phyloP scores from a whole-genome alignment of 1,140 invertebrate genomes.

The Eufriesea mexicana region DNA sequence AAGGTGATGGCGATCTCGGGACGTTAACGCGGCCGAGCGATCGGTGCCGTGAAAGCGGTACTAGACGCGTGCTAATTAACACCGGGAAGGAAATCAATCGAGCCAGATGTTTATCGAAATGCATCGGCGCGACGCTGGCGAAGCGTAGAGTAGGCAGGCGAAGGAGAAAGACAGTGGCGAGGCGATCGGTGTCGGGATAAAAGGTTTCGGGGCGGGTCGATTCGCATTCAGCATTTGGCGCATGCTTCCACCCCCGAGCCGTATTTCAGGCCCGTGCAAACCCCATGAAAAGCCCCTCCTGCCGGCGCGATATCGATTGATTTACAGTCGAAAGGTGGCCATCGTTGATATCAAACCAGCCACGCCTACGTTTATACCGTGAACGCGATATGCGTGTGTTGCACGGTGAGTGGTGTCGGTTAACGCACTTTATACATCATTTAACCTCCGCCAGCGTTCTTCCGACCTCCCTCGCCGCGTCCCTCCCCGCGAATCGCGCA shows the following conservation, averaged over 20 bases:
- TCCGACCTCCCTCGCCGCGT: background rate
- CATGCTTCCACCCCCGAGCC: slow-evolving; percentile 73
- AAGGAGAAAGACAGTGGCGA: slow-evolving; percentile 41
- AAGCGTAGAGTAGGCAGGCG: background rate
- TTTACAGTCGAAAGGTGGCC: slow-evolving; percentile 82
- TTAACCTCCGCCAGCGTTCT: slow-evolving; percentile 42
- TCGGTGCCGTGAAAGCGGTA: slow-evolving; percentile 16
- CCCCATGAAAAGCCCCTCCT: slow-evolving; percentile 71
- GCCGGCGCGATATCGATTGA: slow-evolving; percentile 80
- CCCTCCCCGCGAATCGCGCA: background rate
- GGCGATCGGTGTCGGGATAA: slow-evolving; percentile 58
- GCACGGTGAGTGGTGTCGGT: slow-evolving; percentile 53
- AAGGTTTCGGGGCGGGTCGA: slow-evolving; percentile 77
- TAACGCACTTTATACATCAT: slow-evolving; percentile 60
- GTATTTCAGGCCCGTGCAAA: slow-evolving; percentile 65
- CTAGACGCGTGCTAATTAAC: slow-evolving; percentile 44
- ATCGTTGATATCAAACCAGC: slow-evolving; percentile 80
- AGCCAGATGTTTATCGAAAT: slow-evolving; percentile 50
- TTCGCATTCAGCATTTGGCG: slow-evolving; percentile 74
- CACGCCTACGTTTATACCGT: slow-evolving; percentile 77
- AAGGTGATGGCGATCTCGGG: slow-evolving; percentile 4
- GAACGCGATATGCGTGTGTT: slow-evolving; percentile 54
- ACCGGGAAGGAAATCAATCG: slow-evolving; percentile 40
- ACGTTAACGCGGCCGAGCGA: background rate
- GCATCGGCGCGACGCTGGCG: slow-evolving; percentile 10